A percentile compares a stretch with the other conserved stretches of the same genome.
Conservation (phyloP, 2,888 invertebrate species). For the Spilosoma lubricipeda region DNA sequence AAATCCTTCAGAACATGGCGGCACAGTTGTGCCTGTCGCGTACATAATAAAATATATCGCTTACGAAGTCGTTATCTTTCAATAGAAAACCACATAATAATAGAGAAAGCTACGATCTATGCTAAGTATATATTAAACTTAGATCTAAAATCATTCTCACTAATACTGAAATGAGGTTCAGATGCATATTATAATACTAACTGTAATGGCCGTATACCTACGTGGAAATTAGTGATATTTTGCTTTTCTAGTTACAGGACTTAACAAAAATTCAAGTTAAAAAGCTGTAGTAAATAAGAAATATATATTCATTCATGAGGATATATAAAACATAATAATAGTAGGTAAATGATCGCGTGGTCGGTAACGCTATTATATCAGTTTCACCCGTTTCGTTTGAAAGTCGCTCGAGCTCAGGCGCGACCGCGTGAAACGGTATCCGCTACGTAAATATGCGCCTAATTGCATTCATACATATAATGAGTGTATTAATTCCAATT, state of each 20-base stretch:
- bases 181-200: not conserved
- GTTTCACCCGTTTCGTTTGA: slow-evolving; percentile 80
- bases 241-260: not conserved
- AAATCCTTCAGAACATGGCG: slow-evolving; percentile 9
- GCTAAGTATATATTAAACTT: slow-evolving; percentile 16
- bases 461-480: slow-evolving; percentile 76
- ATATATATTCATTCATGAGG: slow-evolving; percentile 16
- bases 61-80: slow-evolving; percentile 38
- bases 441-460: slow-evolving; percentile 73
- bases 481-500: slow-evolving; percentile 71
- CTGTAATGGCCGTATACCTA: slow-evolving; percentile 5
- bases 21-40: slow-evolving; percentile 18
- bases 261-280: not conserved
- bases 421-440: slow-evolving; percentile 79
- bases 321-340: slow-evolving; percentile 30
- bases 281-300: slow-evolving; percentile 6
- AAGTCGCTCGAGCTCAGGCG: slow-evolving; percentile 65
- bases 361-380: slow-evolving; percentile 67
- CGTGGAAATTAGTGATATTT: not conserved
- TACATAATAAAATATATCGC: slow-evolving; percentile 26
- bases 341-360: slow-evolving; percentile 62
- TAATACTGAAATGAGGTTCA: slow-evolving; percentile 16
- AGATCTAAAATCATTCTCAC: slow-evolving; percentile 22
- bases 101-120: slow-evolving; percentile 34
- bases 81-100: slow-evolving; percentile 39